Evolutionary conservation across 2,888 invertebrate genomes (phyloP).

Genomic region (Lithosia quadra): DNA sequence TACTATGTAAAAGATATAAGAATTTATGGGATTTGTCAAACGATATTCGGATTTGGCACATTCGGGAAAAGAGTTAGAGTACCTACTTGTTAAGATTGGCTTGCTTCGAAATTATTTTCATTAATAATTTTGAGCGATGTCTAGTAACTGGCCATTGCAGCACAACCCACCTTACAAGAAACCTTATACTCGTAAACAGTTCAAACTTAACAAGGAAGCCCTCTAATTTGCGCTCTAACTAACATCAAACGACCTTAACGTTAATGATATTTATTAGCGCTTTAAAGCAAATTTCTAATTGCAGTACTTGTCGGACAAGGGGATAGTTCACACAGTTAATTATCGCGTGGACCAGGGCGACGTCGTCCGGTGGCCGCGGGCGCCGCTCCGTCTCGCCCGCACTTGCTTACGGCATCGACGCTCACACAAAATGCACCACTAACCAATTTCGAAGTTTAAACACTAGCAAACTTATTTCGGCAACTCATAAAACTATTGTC

Average conservation of each 20-base stretch:
- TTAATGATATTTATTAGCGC: slow-evolving; percentile 75
- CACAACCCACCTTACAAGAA: background rate
- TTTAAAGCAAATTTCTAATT: slow-evolving; percentile 78
- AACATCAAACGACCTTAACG: slow-evolving; percentile 17
- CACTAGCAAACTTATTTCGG: slow-evolving; percentile 80
- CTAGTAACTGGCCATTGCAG: background rate
- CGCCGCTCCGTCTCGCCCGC: slow-evolving; percentile 60
- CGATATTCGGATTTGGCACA: background rate
- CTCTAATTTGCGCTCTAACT: background rate
- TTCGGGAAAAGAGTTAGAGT: too few species aligned
- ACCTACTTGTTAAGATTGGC: too few species aligned
- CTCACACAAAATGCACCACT: slow-evolving; percentile 77
- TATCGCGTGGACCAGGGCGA: slow-evolving; percentile 69
- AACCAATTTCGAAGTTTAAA: slow-evolving; percentile 82
- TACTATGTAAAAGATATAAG: background rate
- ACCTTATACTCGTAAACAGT: background rate
- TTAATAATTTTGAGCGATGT: too few species aligned
- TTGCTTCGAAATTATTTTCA: too few species aligned
- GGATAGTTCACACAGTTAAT: slow-evolving; percentile 84
- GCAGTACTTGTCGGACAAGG: slow-evolving; percentile 69
- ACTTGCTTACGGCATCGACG: slow-evolving; percentile 58
- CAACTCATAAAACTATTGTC: slow-evolving; percentile 83
- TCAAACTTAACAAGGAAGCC: background rate
- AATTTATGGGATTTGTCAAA: background rate
- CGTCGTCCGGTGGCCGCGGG: slow-evolving; percentile 66